Base-by-base conservation (phyloP, 2,797 vertebrate species). In the Lacerta viridis region DNA sequence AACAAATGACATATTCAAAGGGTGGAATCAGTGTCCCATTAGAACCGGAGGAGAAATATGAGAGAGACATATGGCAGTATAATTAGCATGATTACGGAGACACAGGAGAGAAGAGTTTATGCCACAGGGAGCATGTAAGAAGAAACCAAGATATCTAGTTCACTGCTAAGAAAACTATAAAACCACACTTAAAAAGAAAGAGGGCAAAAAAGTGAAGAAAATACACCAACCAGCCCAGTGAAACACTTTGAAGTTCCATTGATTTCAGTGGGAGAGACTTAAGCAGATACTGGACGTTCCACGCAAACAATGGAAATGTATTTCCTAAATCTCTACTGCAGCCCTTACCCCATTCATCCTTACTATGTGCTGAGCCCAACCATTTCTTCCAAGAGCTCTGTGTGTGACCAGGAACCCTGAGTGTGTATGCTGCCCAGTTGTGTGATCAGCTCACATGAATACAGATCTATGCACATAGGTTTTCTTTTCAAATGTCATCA, bases 31-130 rank as follows among this genome's bases (percentile, higher is more conserved):
- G 71, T 92, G 89, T 95, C 88, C 92, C 94, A 94, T 96, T 95
- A 96, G 92, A 93, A 92, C 85, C 92, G 92, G 95, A 94, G 87
- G 95, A 92, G 91, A 95, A 96, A 93, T 95, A 95, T 90, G 93
- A 96, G 87, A 94, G 90, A 88, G 96, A 93, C 95, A 96, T 96
- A 96, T 96, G 95, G 95, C 93, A 92, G 92, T 84, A 87, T 95
- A 96, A 96, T 97, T 95, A 96, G 87, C 92, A 86, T 91, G 90
- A 94, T 96, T 94, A 94, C 91, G 90, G 86, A 94, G 95, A 92
- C 94, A 93, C 84, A 94, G 91, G 87, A 88, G 87, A 82, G n/a
- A 86, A 96, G 93, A 94, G 93, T 95, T 93, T 93, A 93, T 87
- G 90, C 93, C 95, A 87, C 90, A 92, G 94, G 95, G 94, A 92